phyloP scores from a whole-genome alignment of 1,140 invertebrate genomes.

The Potamilus streckersoni region DNA sequence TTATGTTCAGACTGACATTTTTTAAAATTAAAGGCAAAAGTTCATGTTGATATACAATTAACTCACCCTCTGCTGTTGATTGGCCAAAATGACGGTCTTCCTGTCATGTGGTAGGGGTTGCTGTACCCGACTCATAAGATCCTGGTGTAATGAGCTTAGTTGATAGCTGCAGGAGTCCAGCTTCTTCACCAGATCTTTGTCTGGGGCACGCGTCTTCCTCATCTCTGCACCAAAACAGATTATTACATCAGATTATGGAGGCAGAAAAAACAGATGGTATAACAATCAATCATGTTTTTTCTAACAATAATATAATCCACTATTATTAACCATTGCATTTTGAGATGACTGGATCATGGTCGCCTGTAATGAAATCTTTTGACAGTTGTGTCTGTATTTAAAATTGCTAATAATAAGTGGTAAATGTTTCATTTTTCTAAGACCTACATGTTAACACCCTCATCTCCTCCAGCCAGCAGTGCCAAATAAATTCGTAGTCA shows the following conservation, averaged over 20 bases:
- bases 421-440: too few relatives aligned
- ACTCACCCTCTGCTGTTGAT: slow-evolving; percentile 53
- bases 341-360: too few relatives aligned
- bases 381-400: too few relatives aligned
- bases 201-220: slow-evolving; percentile 41
- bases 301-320: too few relatives aligned
- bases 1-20: too few relatives aligned
- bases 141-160: slow-evolving; percentile 50
- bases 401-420: too few relatives aligned
- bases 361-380: too few relatives aligned
- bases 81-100: slow-evolving; percentile 38
- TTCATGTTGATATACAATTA: background rate
- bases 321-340: too few relatives aligned
- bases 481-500: too few relatives aligned
- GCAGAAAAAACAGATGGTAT: background rate
- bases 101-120: slow-evolving; percentile 52
- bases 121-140: slow-evolving; percentile 45
- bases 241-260: background rate
- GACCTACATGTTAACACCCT: too few relatives aligned
- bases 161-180: slow-evolving; percentile 53
- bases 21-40: too few relatives aligned
- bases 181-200: slow-evolving; percentile 49
- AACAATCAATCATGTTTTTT: background rate
- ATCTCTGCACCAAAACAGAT: slow-evolving; percentile 38
- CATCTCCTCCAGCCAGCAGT: too few relatives aligned